These are phyloP conservation scores for Latrodectus hesperus DNA, from an alignment of 2,888 invertebrate genomes.

Conservation along the genomic window DNA sequence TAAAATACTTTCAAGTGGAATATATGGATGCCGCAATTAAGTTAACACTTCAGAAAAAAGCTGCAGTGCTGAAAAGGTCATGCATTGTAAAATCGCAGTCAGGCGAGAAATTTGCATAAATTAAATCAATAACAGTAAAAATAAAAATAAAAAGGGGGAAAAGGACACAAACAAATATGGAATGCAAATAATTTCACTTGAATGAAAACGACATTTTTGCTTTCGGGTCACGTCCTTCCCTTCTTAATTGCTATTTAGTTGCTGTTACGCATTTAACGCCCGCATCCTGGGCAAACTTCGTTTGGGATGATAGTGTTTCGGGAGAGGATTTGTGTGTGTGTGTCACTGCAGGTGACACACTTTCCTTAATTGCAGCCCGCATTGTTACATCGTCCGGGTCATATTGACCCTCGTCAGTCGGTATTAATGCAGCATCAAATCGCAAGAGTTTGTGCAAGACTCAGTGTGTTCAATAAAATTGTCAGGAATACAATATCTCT, in stretches of 20 bases:
- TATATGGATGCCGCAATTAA: too few relatives aligned
- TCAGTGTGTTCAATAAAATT: too few relatives aligned
- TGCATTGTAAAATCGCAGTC: background rate
- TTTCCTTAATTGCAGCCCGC: slow-evolving; percentile 47
- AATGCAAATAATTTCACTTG: background rate
- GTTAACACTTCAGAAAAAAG: too few relatives aligned
- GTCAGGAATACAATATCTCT: too few relatives aligned
- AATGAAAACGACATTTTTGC: background rate
- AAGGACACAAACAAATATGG: background rate
- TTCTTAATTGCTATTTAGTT: slow-evolving; percentile 1
- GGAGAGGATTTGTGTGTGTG: too few relatives aligned
- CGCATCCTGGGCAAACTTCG: background rate
- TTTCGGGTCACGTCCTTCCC: background rate
- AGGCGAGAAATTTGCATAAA: too few relatives aligned
- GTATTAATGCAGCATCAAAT: too few relatives aligned
- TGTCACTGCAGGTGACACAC: slow-evolving; percentile 35
- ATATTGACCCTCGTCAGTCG: slow-evolving; percentile 29
- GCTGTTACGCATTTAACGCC: background rate
- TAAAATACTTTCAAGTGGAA: too few relatives aligned
- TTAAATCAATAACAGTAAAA: background rate
- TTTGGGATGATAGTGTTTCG: background rate
- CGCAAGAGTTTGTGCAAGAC: too few relatives aligned
- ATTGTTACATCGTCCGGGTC: slow-evolving; percentile 26
- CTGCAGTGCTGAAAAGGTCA: background rate
- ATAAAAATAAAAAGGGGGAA: background rate